Evolutionary conservation across 2,888 invertebrate species (phyloP).

Genomic region (Diabrotica balteata): DNA sequence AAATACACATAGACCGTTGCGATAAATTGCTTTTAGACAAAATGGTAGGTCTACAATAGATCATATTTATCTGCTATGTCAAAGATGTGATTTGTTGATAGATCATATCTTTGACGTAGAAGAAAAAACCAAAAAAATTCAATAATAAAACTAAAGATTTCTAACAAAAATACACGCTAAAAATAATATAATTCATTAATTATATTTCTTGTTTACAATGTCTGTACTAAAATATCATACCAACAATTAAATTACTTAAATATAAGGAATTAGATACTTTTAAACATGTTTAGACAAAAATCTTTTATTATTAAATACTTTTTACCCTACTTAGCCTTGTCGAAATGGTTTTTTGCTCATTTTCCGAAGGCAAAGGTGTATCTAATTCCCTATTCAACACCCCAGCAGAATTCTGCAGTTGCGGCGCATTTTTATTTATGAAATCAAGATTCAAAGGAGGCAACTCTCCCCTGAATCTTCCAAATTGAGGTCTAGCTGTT

Average conservation of each 20-base stretch:
- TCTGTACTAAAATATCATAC: not conserved
- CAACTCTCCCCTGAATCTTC: constrained; percentile 76
- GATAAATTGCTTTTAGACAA: too few relatives aligned
- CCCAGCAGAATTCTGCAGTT: constrained; percentile 27
- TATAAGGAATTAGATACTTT: constrained; percentile 3
- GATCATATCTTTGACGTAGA: too few relatives aligned
- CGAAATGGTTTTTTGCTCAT: constrained; percentile 38
- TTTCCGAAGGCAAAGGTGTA: constrained; percentile 46
- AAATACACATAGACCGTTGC: too few relatives aligned
- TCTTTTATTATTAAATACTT: not conserved
- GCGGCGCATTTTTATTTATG: constrained; percentile 38
- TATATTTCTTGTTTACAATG: constrained; percentile 3
- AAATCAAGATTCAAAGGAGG: constrained; percentile 67
- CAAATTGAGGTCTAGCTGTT: constrained; percentile 74
- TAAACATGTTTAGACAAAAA: not conserved
- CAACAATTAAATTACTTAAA: not conserved
- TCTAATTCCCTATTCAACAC: constrained; percentile 54
- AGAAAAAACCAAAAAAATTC: too few relatives aligned
- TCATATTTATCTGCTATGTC: too few relatives aligned
- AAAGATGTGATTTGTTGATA: too few relatives aligned
- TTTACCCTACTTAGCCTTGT: constrained; percentile 61
- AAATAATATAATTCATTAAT: not conserved
- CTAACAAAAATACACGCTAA: not conserved
- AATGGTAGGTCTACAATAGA: too few relatives aligned
- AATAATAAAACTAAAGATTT: too few relatives aligned